phyloP scores from a whole-genome alignment of 2,113 vertebrate genomes.

The Condylura cristata region DNA sequence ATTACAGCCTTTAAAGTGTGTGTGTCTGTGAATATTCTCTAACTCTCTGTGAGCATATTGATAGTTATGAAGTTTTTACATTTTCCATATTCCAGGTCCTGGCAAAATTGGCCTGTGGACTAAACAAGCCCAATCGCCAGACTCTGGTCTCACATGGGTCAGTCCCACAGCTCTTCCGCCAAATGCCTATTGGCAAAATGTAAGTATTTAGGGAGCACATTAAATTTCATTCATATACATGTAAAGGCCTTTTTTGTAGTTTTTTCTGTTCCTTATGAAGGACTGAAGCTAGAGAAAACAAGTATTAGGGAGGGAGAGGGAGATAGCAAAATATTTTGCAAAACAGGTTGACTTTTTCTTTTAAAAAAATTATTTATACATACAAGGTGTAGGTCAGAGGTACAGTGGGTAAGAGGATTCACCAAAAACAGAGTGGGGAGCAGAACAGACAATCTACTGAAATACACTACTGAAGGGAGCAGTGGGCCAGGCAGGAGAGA shows the following conservation, averaged over 20 bases:
- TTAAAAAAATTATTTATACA: no score
- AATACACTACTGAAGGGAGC: no score
- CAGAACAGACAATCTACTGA: no score
- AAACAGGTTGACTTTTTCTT: neutral
- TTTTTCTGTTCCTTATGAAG: slow-evolving; percentile 19
- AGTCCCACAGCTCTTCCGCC: slow-evolving; percentile 92
- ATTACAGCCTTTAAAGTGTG: neutral
- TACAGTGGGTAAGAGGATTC: no score
- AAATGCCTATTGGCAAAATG: slow-evolving; percentile 93
- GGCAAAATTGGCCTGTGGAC: slow-evolving; percentile 95
- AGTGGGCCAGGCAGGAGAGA: no score
- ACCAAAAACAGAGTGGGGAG: no score
- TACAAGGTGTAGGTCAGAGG: no score
- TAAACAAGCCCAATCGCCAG: slow-evolving; percentile 98
- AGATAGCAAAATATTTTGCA: neutral
- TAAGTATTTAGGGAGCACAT: slow-evolving; percentile 83
- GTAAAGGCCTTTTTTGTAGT: neutral
- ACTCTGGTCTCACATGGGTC: slow-evolving; percentile 91
- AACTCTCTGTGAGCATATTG: neutral
- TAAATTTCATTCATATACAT: neutral
- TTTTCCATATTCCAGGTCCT: slow-evolving; percentile 88
- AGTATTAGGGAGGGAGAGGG: neutral
- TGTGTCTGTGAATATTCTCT: neutral
- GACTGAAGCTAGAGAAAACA: neutral
- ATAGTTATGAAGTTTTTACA: slow-evolving; percentile 50